phyloP scores from a whole-genome alignment of 2,888 invertebrate species.

The Lysandra coridon region DNA sequence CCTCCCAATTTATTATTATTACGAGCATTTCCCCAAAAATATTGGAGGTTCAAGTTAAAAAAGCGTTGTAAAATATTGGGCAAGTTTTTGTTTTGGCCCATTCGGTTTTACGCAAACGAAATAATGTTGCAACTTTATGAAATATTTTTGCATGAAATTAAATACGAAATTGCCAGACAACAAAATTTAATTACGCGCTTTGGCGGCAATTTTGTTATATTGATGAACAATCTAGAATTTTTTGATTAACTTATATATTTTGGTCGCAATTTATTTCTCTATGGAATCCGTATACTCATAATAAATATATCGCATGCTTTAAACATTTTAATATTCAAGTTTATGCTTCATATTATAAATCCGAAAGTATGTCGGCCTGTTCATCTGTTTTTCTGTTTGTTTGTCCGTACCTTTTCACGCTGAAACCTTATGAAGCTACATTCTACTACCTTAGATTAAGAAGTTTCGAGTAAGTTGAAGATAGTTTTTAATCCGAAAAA shows the following conservation, averaged over 20 bases:
- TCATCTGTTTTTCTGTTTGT: too few relatives aligned
- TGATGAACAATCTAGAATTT: not conserved
- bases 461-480: too few relatives aligned
- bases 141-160: not conserved
- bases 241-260: not conserved
- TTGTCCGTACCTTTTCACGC: too few relatives aligned
- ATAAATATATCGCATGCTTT: not conserved
- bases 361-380: too few relatives aligned
- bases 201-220: not conserved
- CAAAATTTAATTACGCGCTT: slow-evolving; percentile 2
- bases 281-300: not conserved
- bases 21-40: not conserved
- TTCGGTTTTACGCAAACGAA: not conserved
- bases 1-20: slow-evolving; percentile 3
- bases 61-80: not conserved
- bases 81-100: not conserved
- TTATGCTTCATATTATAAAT: too few relatives aligned
- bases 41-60: not conserved
- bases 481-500: too few relatives aligned
- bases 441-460: too few relatives aligned
- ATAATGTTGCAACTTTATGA: not conserved
- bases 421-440: too few relatives aligned
- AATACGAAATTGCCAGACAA: not conserved
- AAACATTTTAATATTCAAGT: too few relatives aligned
- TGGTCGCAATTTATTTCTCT: not conserved